A percentile compares a stretch with the other conserved stretches of the same genome.
Conservation (phyloP, 2,797 vertebrate genomes). For the Phalanger gymnotis region DNA sequence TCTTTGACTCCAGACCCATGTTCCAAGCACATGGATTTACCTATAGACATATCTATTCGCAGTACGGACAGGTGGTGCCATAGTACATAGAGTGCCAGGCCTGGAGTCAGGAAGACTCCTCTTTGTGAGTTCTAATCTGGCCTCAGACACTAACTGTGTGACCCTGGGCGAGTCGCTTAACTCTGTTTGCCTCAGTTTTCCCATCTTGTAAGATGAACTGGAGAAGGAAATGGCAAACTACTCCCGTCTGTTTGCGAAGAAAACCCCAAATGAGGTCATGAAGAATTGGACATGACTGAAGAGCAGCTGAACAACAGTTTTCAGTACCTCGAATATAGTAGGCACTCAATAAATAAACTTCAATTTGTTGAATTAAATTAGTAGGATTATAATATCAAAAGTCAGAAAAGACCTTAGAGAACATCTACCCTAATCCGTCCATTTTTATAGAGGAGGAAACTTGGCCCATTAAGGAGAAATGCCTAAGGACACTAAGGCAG, state of each 20-base stretch:
- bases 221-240: not conserved
- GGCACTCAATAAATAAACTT: not conserved
- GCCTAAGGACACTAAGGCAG: not conserved
- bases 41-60: too few species aligned
- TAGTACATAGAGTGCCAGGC: too few species aligned
- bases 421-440: not conserved
- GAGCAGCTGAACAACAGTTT: not conserved
- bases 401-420: not conserved
- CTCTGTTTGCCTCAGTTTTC: not conserved
- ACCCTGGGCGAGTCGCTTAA: not conserved
- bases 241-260: not conserved
- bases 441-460: not conserved
- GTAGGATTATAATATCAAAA: not conserved
- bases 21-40: too few species aligned
- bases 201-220: not conserved
- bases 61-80: too few species aligned
- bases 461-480: not conserved
- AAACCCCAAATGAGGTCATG: not conserved
- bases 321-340: not conserved
- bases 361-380: not conserved
- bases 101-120: too few species aligned
- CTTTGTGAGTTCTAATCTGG: not conserved
- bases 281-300: not conserved
- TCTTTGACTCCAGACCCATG: too few species aligned
- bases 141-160: not conserved